Evolutionary conservation across 2,113 vertebrate genomes (phyloP), one percentile per base, ranked within the genome.

Genomic region (Grammomys surdaster): DNA sequence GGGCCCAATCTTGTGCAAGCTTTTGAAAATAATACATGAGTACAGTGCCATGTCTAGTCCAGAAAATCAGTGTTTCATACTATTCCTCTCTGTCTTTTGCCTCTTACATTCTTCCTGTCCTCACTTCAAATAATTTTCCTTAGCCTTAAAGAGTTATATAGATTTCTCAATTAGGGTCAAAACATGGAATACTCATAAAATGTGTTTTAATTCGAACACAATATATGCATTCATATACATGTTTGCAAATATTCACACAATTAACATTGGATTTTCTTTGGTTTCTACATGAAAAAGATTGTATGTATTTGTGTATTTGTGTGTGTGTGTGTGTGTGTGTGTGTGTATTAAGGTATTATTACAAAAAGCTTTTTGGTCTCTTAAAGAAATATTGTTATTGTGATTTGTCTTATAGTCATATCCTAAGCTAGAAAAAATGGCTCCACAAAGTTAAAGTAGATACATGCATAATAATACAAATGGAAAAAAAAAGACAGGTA

Each of bases 221-320:
- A 95, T 89, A 84, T 13, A 93, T 46, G 88, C 7, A 78, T 20
- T 86, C 72, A 73, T 14, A 89, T 0, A 78, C 6, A 89, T 22
- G 12, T 58, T 40, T 51, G 43, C 78, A 98, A 98, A 97, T 5
- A 67, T n/a, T 97, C 69, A 88, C 87, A 63, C 22, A 97, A 88
- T 97, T 97, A 94, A 97, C 96, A 92, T 51, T 91, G 33, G 54
- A 73, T 93, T 94, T 90, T 95, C 60, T 90, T 95, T 95, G 91
- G 93, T 97, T 98, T 90, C 40, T 76, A 93, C 5, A 86, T 95
- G 93, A 97, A 95, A 4, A 54, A 92, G 60, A 14, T 96, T n/a
- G 33, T 72, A 36, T 72, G 36, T n/a, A 31, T 48, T 10, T 51
- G 51, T 51, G 51, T 51, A 8, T 67, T 10, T 69, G 12, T 31